phyloP scores from a whole-genome alignment of 2,888 invertebrate genomes.

The Platynereis dumerilii region DNA sequence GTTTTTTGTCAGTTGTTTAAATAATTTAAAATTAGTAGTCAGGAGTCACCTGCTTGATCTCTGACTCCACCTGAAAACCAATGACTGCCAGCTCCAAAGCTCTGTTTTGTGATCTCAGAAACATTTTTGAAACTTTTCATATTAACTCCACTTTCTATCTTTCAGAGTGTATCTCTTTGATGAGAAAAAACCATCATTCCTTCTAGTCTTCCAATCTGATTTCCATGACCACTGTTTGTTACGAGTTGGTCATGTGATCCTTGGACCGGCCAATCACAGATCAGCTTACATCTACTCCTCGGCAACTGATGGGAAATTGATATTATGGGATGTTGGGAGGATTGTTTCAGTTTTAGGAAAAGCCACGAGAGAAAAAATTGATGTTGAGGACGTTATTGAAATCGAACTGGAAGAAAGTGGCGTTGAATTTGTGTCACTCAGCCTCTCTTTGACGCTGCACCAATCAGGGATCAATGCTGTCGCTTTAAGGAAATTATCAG shows the following conservation, averaged over 20 bases:
- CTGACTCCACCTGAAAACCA: too few species aligned
- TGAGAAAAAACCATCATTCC: slow-evolving; percentile 36
- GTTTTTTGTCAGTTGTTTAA: too few species aligned
- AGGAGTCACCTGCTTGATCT: too few species aligned
- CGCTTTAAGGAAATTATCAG: slow-evolving; percentile 62
- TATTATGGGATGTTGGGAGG: slow-evolving; percentile 71
- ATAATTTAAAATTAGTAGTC: too few species aligned
- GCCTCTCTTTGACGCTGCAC: slow-evolving; percentile 65
- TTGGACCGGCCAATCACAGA: background rate
- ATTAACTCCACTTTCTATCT: too few species aligned
- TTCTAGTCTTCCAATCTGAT: slow-evolving; percentile 52
- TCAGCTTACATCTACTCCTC: slow-evolving; percentile 68
- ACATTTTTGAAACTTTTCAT: too few species aligned
- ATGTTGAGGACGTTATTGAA: background rate
- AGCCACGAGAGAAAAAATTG: background rate
- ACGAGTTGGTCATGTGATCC: slow-evolving; percentile 67
- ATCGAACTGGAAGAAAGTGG: slow-evolving; percentile 2
- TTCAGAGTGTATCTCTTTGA: slow-evolving; percentile 46
- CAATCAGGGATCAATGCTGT: slow-evolving; percentile 81
- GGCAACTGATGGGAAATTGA: slow-evolving; percentile 76
- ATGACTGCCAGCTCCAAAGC: too few species aligned
- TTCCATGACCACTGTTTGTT: slow-evolving; percentile 74
- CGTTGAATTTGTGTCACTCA: slow-evolving; percentile 12
- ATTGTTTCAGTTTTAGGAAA: slow-evolving; percentile 29
- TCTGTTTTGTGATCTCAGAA: background rate